phyloP scores from a whole-genome alignment of 2,888 invertebrate genomes.

The Chrysodeixis includens region DNA sequence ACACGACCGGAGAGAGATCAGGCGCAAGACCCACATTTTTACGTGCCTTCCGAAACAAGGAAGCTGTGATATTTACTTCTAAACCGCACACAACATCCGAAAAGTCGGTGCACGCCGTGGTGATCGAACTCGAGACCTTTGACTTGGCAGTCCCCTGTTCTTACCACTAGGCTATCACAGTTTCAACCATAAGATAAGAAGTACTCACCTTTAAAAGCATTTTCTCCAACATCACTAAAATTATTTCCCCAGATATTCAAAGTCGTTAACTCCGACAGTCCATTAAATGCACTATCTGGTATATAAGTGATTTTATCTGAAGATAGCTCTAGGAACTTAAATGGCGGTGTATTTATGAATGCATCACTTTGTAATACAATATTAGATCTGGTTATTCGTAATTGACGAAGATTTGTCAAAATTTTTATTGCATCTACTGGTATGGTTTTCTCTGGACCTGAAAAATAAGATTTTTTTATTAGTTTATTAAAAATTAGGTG shows the following conservation, averaged over 20 bases:
- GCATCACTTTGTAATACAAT: slow-evolving; percentile 14
- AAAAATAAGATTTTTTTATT: background rate
- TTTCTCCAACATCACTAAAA: slow-evolving; percentile 37
- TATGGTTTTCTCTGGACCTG: slow-evolving; percentile 29
- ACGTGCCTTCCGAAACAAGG: too few species aligned
- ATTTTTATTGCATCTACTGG: slow-evolving; percentile 30
- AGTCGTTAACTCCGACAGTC: slow-evolving; percentile 33
- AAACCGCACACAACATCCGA: too few species aligned
- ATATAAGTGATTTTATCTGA: slow-evolving; percentile 23
- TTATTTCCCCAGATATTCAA: slow-evolving; percentile 58
- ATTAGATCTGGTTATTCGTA: slow-evolving; percentile 44
- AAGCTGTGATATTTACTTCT: too few species aligned
- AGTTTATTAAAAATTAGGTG: too few species aligned
- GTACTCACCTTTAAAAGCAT: slow-evolving; percentile 47
- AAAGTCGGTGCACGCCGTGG: too few species aligned
- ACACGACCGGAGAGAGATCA: too few species aligned
- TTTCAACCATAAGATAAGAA: background rate
- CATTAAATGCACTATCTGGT: slow-evolving; percentile 49
- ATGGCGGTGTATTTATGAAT: slow-evolving; percentile 17
- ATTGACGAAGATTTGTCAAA: slow-evolving; percentile 36
- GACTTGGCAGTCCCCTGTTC: too few species aligned
- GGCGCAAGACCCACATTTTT: too few species aligned
- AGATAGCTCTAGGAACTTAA: slow-evolving; percentile 40
- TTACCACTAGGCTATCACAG: too few species aligned
- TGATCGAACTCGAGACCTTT: too few species aligned